phyloP scores from a whole-genome alignment of 1,140 invertebrate species.

The Diabrotica virgifera region DNA sequence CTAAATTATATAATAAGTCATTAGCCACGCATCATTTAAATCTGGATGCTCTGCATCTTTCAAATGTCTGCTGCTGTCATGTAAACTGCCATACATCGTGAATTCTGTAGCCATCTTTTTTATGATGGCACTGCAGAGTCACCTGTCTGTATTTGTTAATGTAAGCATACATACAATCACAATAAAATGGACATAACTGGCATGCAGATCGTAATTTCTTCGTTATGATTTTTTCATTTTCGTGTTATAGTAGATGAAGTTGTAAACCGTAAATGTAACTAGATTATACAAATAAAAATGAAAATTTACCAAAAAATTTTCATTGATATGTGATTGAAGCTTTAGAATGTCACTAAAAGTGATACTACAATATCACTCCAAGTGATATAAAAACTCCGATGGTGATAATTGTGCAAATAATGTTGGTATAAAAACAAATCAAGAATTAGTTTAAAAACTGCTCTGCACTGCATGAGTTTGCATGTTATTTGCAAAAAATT shows the following conservation, averaged over 20 bases:
- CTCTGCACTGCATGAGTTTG: constrained; percentile 15
- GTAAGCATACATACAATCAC: too few relatives aligned
- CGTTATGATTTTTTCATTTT: neutral
- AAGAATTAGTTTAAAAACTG: constrained; percentile 12
- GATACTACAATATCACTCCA: constrained; percentile 5
- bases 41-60: too few relatives aligned
- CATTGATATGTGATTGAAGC: constrained; percentile 18
- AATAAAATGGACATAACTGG: too few relatives aligned
- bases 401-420: constrained; percentile 19
- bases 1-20: too few relatives aligned
- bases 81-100: too few relatives aligned
- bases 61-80: too few relatives aligned
- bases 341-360: constrained; percentile 15
- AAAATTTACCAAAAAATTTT: constrained; percentile 24
- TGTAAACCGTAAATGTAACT: constrained; percentile 9
- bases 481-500: constrained; percentile 16
- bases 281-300: neutral
- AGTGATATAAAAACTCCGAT: constrained; percentile 9
- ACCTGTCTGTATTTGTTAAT: too few relatives aligned
- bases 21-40: too few relatives aligned
- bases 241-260: neutral
- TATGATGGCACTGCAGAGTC: too few relatives aligned
- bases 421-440: constrained; percentile 14
- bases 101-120: too few relatives aligned
- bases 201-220: too few relatives aligned